A percentile compares a stretch with the other conserved stretches of the same genome.
These are phyloP conservation scores for Molorchus minor DNA, from an alignment of 2,888 invertebrate species.

Conservation along the genomic window DNA sequence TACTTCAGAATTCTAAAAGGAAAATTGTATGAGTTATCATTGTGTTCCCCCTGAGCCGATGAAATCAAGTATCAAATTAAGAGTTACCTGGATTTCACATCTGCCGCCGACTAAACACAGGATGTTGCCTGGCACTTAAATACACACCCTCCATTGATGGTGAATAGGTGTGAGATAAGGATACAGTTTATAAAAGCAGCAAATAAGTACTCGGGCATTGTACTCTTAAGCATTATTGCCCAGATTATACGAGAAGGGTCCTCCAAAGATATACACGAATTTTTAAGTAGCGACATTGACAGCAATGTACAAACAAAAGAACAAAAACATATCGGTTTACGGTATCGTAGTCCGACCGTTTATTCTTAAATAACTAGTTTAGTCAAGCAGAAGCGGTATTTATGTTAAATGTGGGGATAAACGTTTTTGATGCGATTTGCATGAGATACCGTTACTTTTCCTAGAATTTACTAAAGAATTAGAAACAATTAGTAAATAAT, in stretches of 20 bases:
- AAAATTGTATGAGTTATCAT: neutral
- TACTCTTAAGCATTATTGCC: constrained; percentile 48
- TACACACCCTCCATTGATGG: constrained; percentile 35
- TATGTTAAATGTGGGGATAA: neutral
- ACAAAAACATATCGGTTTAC: constrained; percentile 42
- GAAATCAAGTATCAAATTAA: constrained; percentile 14
- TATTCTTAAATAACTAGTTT: constrained; percentile 13
- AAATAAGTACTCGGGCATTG: constrained; percentile 48
- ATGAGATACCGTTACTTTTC: constrained; percentile 29
- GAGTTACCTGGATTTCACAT: constrained; percentile 26
- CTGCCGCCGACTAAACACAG: constrained; percentile 12
- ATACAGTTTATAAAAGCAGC: constrained; percentile 44
- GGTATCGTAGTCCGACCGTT: constrained; percentile 35
- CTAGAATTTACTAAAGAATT: constrained; percentile 13
- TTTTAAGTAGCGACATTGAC: constrained; percentile 41
- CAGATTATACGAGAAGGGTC: constrained; percentile 47
- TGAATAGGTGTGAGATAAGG: constrained; percentile 37
- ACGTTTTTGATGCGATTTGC: constrained; percentile 17
- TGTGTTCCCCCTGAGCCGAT: neutral
- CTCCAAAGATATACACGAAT: constrained; percentile 40
- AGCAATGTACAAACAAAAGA: constrained; percentile 45
- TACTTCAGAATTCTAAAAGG: too few relatives aligned
- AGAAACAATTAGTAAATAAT: too few relatives aligned
- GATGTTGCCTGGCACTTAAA: constrained; percentile 11
- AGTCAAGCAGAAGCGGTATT: constrained; percentile 6